Evolutionary conservation across 2,797 vertebrate species (phyloP).

Genomic region (Graptemys geographica): DNA sequence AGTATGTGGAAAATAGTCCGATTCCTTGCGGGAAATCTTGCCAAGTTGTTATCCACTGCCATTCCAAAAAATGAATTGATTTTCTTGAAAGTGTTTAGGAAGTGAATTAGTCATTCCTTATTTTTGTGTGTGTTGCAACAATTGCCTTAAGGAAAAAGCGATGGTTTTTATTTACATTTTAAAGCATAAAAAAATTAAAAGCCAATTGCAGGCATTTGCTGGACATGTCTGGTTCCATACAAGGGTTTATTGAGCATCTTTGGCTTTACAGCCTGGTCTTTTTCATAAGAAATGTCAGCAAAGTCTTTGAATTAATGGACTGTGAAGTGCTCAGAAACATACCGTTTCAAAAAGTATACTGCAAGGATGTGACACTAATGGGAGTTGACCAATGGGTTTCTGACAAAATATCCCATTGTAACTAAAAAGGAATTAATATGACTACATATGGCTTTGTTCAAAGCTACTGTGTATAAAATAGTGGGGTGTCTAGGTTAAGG

Average conservation of each 20-base stretch:
- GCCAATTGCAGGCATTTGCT: conserved; percentile 50
- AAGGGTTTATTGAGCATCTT: conserved; percentile 28
- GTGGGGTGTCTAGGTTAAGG: background rate
- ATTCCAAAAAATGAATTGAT: background rate
- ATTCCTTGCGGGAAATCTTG: conserved; percentile 1
- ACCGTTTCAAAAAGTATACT: conserved; percentile 71
- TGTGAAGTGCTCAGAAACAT: conserved; percentile 78
- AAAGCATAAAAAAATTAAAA: conserved; percentile 30
- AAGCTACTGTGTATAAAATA: conserved; percentile 45
- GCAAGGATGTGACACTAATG: conserved; percentile 70
- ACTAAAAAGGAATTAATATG: conserved; percentile 57
- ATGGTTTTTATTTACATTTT: background rate
- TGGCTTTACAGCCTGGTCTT: conserved; percentile 60
- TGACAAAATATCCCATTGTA: conserved; percentile 42
- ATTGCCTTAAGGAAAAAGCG: conserved; percentile 28
- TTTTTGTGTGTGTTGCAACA: conserved; percentile 21
- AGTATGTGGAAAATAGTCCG: background rate
- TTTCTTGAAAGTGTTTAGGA: background rate
- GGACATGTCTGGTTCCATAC: conserved; percentile 40
- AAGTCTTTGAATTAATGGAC: conserved; percentile 78
- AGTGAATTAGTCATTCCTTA: conserved; percentile 21
- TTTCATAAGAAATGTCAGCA: conserved; percentile 74
- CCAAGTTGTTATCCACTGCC: background rate
- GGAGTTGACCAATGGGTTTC: conserved; percentile 71
- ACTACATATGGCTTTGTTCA: background rate